Evolutionary conservation across 2,888 invertebrate genomes (phyloP).

Genomic region (Stegana nigrithorax): DNA sequence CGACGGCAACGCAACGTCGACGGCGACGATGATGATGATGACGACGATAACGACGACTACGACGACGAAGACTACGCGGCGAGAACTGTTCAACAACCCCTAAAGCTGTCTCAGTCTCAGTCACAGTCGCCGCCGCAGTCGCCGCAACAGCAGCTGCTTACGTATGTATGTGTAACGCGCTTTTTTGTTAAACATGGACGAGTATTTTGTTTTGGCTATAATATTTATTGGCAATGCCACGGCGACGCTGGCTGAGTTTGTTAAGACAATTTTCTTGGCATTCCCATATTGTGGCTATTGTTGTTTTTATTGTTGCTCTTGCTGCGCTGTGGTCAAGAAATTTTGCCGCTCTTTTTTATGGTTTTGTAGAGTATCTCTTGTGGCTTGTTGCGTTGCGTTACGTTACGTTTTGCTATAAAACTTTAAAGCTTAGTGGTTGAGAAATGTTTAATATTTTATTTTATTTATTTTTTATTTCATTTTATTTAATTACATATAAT

Average conservation of each 20-base stretch:
- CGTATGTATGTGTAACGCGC: not conserved
- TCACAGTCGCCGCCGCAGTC: slow-evolving; percentile 13
- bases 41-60: too few species aligned
- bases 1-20: slow-evolving; percentile 22
- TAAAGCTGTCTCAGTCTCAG: too few species aligned
- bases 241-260: not conserved
- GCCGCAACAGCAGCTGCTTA: slow-evolving; percentile 41
- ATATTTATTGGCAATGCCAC: slow-evolving; percentile 5
- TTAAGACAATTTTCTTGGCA: not conserved
- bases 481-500: too few species aligned
- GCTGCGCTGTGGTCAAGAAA: slow-evolving; percentile 1
- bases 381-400: not conserved
- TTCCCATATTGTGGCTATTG: too few species aligned
- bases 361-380: too few species aligned
- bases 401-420: too few species aligned
- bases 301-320: too few species aligned
- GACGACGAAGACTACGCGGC: slow-evolving; percentile 19
- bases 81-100: slow-evolving; percentile 45
- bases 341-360: too few species aligned
- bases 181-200: not conserved
- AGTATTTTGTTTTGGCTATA: slow-evolving; percentile 11
- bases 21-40: slow-evolving; percentile 18
- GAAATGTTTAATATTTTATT: too few species aligned
- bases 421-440: too few species aligned
- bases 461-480: too few species aligned